Evolutionary conservation across 2,888 invertebrate species (phyloP).

Genomic region (Latrodectus hesperus): DNA sequence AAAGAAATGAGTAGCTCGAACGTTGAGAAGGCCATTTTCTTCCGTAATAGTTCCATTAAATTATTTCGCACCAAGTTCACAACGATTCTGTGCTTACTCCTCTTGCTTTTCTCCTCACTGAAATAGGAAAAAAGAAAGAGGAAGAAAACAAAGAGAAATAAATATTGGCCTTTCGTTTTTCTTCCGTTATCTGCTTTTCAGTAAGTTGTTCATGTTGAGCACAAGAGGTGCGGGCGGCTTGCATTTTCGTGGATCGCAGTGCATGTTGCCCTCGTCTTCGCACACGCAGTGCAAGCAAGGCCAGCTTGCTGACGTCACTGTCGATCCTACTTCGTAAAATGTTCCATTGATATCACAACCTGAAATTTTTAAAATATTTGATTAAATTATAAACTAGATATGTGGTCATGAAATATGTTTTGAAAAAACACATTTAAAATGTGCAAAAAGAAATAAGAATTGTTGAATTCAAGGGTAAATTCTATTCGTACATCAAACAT

Average conservation of each 20-base stretch:
- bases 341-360: conserved; percentile 91
- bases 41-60: too few relatives aligned
- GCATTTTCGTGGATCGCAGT: conserved; percentile 89
- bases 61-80: background rate
- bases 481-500: too few relatives aligned
- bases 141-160: background rate
- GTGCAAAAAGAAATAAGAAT: too few relatives aligned
- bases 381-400: background rate
- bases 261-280: conserved; percentile 93
- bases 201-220: conserved; percentile 70
- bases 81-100: background rate
- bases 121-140: background rate
- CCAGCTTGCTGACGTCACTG: conserved; percentile 88
- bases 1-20: background rate
- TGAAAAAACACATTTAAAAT: too few relatives aligned
- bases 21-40: too few relatives aligned
- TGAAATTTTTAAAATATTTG: conserved; percentile 19
- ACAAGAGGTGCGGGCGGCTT: conserved; percentile 70
- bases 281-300: conserved; percentile 97
- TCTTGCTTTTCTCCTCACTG: background rate
- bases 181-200: conserved; percentile 54
- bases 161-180: background rate
- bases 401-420: too few relatives aligned
- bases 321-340: conserved; percentile 89
- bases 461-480: too few relatives aligned